A percentile compares a stretch with the other conserved stretches of the same genome.
Conservation (phyloP, 2,113 vertebrate genomes). For the Ceyx cyanopectus region DNA sequence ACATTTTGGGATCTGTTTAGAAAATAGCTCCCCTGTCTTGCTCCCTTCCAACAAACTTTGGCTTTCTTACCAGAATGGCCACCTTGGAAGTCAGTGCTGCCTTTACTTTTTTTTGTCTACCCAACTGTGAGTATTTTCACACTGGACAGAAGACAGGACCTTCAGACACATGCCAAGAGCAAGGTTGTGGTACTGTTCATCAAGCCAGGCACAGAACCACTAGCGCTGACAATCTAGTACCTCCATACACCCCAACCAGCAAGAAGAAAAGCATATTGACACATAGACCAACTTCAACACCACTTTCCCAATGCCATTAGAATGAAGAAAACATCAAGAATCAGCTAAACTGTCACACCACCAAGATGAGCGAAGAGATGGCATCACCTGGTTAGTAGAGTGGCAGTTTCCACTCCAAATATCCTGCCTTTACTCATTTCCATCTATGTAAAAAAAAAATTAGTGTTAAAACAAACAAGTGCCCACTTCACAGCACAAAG, state of each 20-base stretch:
- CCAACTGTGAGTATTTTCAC: neutral
- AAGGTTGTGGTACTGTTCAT: neutral
- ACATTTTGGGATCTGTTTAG: constrained; percentile 19
- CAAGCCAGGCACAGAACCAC: neutral
- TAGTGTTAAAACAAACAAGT: constrained; percentile 44
- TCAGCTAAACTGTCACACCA: neutral
- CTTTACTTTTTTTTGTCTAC: neutral
- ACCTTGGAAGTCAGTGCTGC: constrained; percentile 15
- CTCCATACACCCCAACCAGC: neutral
- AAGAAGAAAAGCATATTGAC: constrained; percentile 36
- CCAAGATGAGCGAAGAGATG: neutral
- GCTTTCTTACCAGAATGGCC: constrained; percentile 1
- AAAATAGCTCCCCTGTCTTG: constrained; percentile 16
- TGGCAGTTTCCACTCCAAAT: neutral
- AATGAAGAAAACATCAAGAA: neutral
- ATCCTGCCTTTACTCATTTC: constrained; percentile 32
- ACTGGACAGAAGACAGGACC: neutral
- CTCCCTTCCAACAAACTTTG: constrained; percentile 51
- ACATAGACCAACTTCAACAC: constrained; percentile 47
- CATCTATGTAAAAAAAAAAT: constrained; percentile 32
- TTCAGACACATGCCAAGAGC: neutral
- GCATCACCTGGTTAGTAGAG: neutral
- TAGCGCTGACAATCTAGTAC: constrained; percentile 7
- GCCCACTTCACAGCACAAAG: constrained; percentile 60
- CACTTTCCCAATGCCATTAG: constrained; percentile 25